Conservation (phyloP, 1,140 invertebrate genomes). For the Musca vetustissima region DNA sequence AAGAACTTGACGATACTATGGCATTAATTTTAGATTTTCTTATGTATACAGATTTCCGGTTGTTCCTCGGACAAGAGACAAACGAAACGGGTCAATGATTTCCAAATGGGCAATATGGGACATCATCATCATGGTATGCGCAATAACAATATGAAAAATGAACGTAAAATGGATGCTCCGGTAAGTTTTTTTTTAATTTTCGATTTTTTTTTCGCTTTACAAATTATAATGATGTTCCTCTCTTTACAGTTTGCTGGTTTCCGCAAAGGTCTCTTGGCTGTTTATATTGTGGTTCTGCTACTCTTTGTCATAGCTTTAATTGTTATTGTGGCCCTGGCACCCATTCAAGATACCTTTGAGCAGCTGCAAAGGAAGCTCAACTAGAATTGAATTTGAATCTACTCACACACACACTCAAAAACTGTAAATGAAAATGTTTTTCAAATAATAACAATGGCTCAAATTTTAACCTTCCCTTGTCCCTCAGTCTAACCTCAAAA, state of each 20-base stretch:
- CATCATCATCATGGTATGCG: conserved; percentile 60
- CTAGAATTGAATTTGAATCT: background rate
- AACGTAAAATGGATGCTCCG: conserved; percentile 72
- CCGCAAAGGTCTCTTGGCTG: conserved; percentile 70
- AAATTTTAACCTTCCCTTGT: no score
- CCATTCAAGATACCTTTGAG: conserved; percentile 60
- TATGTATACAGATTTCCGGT: conserved; percentile 66
- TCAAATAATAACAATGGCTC: no score
- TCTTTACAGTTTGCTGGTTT: conserved; percentile 71
- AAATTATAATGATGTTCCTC: background rate
- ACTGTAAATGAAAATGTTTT: no score
- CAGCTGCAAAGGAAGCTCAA: conserved; percentile 22
- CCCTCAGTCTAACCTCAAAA: no score
- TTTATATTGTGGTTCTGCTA: conserved; percentile 71
- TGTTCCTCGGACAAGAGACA: conserved; percentile 72
- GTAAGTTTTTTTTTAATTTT: conserved; percentile 62
- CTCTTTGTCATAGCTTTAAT: conserved; percentile 68
- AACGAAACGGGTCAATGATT: conserved; percentile 72
- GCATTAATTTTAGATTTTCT: conserved; percentile 42
- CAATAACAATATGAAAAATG: conserved; percentile 61
- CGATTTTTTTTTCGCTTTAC: background rate
- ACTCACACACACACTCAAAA: no score
- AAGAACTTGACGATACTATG: conserved; percentile 2
- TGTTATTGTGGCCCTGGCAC: conserved; percentile 73
- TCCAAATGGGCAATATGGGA: conserved; percentile 79